phyloP scores from a whole-genome alignment of 2,113 vertebrate genomes.

The Bubalus kerabau region DNA sequence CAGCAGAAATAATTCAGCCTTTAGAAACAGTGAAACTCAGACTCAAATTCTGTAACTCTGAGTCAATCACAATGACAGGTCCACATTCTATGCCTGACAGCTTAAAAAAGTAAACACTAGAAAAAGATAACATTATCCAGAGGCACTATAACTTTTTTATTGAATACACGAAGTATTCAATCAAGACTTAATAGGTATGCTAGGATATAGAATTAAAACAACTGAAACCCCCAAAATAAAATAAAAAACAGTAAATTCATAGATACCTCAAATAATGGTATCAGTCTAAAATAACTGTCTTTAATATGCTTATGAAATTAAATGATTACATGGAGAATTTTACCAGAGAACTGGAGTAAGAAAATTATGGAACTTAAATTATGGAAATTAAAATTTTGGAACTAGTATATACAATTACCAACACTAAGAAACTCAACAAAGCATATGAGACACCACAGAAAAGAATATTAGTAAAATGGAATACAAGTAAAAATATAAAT shows the following conservation, averaged over 20 bases:
- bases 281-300: neutral
- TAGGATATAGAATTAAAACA: neutral
- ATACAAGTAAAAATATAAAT: neutral
- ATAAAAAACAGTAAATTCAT: neutral
- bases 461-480: neutral
- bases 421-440: neutral
- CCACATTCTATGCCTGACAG: neutral
- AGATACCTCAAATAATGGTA: neutral
- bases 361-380: neutral
- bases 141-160: neutral
- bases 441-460: neutral
- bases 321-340: neutral
- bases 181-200: neutral
- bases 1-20: neutral
- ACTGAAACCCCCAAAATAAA: neutral
- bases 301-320: neutral
- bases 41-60: neutral
- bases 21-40: neutral
- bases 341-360: neutral
- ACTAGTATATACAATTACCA: neutral
- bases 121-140: neutral
- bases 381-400: neutral
- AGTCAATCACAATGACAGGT: neutral
- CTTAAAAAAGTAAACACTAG: neutral
- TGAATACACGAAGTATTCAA: neutral